Conservation (phyloP, 2,888 invertebrate species). For the Andrena hattorfiana region DNA sequence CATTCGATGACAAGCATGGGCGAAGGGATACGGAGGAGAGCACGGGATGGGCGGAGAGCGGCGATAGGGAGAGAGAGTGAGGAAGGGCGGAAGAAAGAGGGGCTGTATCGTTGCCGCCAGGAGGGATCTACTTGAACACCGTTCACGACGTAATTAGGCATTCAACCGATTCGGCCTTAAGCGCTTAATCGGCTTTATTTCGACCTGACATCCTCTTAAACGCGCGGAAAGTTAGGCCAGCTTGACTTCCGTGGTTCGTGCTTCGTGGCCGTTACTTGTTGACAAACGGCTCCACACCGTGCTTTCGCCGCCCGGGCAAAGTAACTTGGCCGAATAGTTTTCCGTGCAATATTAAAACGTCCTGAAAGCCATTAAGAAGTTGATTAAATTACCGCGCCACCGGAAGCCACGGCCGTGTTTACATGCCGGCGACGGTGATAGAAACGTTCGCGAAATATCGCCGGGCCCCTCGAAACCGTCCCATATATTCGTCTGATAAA, state of each 20-base stretch:
- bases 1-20: neutral
- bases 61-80: neutral
- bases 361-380: constrained; percentile 30
- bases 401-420: constrained; percentile 31
- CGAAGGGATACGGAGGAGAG: too few relatives aligned
- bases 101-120: neutral
- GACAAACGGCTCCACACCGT: constrained; percentile 29
- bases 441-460: constrained; percentile 3
- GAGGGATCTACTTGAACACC: constrained; percentile 44
- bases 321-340: constrained; percentile 27
- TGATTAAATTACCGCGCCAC: constrained; percentile 31
- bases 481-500: neutral
- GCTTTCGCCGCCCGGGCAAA: constrained; percentile 15
- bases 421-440: constrained; percentile 6
- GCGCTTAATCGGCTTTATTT: constrained; percentile 70
- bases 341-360: constrained; percentile 54
- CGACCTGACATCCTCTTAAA: constrained; percentile 59
- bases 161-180: constrained; percentile 66
- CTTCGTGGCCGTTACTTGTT: constrained; percentile 47
- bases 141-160: constrained; percentile 61
- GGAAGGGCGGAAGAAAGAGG: neutral
- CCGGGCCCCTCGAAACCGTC: neutral
- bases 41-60: neutral
- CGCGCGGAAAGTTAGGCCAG: constrained; percentile 41
- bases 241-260: constrained; percentile 58